These are phyloP conservation scores for Oreonectes daqikongensis DNA, from an alignment of 2,797 vertebrate genomes.

Conservation along the genomic window DNA sequence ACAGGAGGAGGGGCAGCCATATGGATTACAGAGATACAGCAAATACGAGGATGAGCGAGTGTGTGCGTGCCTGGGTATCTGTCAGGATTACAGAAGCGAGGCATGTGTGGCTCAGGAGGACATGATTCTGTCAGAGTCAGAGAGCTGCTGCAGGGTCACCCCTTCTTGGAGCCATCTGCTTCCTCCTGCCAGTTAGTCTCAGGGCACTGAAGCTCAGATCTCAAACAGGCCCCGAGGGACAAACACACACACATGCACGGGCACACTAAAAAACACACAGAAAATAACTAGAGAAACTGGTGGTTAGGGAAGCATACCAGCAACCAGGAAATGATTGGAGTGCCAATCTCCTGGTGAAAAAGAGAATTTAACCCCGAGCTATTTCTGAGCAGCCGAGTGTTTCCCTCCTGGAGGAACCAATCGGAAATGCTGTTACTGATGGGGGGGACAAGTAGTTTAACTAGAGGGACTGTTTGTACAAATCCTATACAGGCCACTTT, in stretches of 20 bases:
- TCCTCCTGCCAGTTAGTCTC: conserved; percentile 48
- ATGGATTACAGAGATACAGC: conserved; percentile 38
- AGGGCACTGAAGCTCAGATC: conserved; percentile 47
- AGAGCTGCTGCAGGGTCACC: conserved; percentile 40
- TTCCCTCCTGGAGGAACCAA: conserved; percentile 14
- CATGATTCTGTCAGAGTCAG: conserved; percentile 45
- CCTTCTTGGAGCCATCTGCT: conserved; percentile 50
- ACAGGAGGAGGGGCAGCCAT: conserved; percentile 33
- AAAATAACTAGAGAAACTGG: conserved; percentile 30
- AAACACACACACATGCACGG: conserved; percentile 19
- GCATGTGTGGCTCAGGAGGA: conserved; percentile 36
- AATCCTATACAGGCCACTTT: neutral
- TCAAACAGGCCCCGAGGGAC: conserved; percentile 36
- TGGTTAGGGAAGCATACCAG: conserved; percentile 8
- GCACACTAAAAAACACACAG: conserved; percentile 1
- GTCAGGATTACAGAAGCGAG: conserved; percentile 46
- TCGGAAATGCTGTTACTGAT: neutral
- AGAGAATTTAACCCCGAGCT: conserved; percentile 25
- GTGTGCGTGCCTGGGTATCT: conserved; percentile 29
- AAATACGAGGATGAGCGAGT: conserved; percentile 17
- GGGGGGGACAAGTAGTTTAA: neutral
- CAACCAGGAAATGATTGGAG: conserved; percentile 32
- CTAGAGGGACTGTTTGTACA: neutral
- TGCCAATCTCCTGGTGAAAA: conserved; percentile 30
- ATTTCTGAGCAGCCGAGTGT: conserved; percentile 5